These are phyloP conservation scores for Diadegma fenestrale DNA, from an alignment of 2,888 invertebrate species.

Conservation along the genomic window DNA sequence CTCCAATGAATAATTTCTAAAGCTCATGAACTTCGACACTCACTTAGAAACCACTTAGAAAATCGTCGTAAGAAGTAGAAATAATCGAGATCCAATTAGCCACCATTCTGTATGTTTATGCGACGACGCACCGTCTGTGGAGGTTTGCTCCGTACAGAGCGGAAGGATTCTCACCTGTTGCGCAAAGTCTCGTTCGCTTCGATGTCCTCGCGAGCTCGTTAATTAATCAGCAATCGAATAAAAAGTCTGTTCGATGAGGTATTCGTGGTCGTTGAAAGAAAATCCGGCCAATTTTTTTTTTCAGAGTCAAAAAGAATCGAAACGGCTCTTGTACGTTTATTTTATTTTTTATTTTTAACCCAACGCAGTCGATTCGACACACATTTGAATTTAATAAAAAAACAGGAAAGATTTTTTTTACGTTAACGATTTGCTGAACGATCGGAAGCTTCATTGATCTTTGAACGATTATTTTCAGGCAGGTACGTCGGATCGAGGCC, in stretches of 20 bases:
- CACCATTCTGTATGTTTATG: neutral
- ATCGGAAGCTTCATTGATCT: slow-evolving; percentile 70
- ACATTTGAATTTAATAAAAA: neutral
- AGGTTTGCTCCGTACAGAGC: neutral
- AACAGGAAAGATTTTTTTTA: neutral
- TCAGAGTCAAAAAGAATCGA: too few species aligned
- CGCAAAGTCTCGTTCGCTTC: neutral
- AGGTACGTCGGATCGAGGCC: slow-evolving; percentile 99
- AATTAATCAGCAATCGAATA: neutral
- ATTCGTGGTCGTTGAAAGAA: neutral
- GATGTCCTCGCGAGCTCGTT: neutral
- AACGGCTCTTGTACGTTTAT: neutral
- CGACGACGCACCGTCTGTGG: neutral
- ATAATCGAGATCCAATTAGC: neutral
- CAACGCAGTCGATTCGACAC: neutral
- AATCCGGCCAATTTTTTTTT: neutral
- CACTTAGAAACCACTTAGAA: neutral
- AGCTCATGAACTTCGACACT: neutral
- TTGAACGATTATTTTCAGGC: slow-evolving; percentile 87
- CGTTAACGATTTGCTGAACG: too few species aligned
- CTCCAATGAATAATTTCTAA: neutral
- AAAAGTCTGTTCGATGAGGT: slow-evolving; percentile 20
- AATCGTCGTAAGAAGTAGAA: neutral
- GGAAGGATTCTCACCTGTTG: slow-evolving; percentile 35
- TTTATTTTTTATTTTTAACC: neutral